phyloP scores from a whole-genome alignment of 2,113 vertebrate genomes.

The Acinonyx jubatus region DNA sequence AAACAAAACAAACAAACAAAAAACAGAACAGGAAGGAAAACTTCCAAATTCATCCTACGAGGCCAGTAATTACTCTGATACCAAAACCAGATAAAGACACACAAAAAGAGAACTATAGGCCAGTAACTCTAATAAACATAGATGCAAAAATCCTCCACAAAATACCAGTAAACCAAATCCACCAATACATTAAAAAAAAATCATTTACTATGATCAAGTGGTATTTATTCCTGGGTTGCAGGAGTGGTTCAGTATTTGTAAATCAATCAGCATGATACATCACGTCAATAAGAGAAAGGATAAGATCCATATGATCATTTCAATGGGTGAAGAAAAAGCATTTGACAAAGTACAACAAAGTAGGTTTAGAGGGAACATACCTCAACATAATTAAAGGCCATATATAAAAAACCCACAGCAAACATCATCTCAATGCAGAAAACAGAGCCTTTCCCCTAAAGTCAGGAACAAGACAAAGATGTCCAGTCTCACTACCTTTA shows the following conservation, averaged over 20 bases:
- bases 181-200: background rate
- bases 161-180: background rate
- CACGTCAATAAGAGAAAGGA: background rate
- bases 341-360: background rate
- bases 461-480: background rate
- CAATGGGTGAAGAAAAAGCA: background rate
- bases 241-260: background rate
- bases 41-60: background rate
- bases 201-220: background rate
- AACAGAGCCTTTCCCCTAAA: background rate
- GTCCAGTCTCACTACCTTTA: background rate
- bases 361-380: too few relatives aligned
- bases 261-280: background rate
- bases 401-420: too few relatives aligned
- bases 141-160: background rate
- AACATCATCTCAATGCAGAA: background rate
- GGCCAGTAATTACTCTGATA: background rate
- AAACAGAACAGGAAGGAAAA: background rate
- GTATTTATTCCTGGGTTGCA: background rate
- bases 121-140: background rate
- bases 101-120: background rate
- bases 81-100: background rate
- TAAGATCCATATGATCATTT: background rate
- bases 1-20: too few relatives aligned
- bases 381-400: too few relatives aligned